Evolutionary conservation across 2,888 invertebrate species (phyloP), one percentile per base, ranked within the genome.

Genomic region (Saturnia pavonia): DNA sequence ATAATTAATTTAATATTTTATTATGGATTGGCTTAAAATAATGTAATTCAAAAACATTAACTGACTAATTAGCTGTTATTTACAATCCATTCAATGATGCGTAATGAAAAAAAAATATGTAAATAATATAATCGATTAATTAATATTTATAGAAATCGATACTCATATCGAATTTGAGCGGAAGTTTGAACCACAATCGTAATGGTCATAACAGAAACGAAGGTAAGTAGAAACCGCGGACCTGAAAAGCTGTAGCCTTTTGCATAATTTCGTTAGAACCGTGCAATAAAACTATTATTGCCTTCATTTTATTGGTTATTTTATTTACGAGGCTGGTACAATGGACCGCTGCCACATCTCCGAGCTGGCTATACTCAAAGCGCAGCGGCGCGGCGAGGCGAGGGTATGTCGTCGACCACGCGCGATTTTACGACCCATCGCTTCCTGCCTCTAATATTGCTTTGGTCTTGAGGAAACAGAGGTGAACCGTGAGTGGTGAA

Each of bases 371-470:
- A n/a, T n/a, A 82, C 78, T 84, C 79, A 83, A 84, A 80, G 74
- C 77, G 74, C 74, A 72, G 74, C 74, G 57, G 78, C 75, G 67
- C 66, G 71, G 74, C 75, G 73, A 74, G 71, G 72, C 73, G n/a
- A 54, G 25, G 70, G 68, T 74, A 60, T 25, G 71, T 63, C 72
- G 73, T 70, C 69, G 74, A 68, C 79, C 84, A 79, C 81, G 82
- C 78, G 77, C 78, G 79, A 78, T 79, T 85, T 85, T 84, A 86
- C 83, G 85, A 85, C 60, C 80, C 78, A 80, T 84, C 80, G 84
- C 84, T 85, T 86, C 86, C 85, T 85, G 85, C 79, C 78, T 72
- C 80, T 78, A 81, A 80, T 79, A 82, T 79, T 77, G 74, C 79
- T 70, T 43, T 27, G 43, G 60, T 48, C 54, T 70, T 65, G 65